A percentile compares a stretch with the other conserved stretches of the same genome.
phyloP scores from a whole-genome alignment of 2,888 invertebrate genomes.

The Amaurobius ferox region DNA sequence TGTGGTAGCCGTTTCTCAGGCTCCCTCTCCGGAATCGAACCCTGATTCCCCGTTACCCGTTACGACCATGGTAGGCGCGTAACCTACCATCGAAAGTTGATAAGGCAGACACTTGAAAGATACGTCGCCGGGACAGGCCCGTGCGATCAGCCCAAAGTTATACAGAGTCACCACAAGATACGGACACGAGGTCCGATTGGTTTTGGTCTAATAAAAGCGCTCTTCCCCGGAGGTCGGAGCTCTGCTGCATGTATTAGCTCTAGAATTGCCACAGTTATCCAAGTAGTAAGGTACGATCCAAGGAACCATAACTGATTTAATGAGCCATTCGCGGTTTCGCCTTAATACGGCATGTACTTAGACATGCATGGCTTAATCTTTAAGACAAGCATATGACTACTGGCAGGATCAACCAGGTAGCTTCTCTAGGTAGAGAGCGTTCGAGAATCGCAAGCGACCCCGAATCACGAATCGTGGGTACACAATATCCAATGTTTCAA shows the following conservation, averaged over 20 bases:
- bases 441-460: too few relatives aligned
- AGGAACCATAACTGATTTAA: constrained; percentile 49
- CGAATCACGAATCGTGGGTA: too few relatives aligned
- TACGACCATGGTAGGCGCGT: constrained; percentile 83
- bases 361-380: too few relatives aligned
- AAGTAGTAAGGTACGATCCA: constrained; percentile 50
- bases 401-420: too few relatives aligned
- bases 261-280: constrained; percentile 54
- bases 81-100: constrained; percentile 74
- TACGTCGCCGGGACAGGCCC: constrained; percentile 72
- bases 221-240: constrained; percentile 25
- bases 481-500: too few relatives aligned
- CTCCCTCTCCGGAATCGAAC: constrained; percentile 83
- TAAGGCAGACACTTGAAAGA: constrained; percentile 78
- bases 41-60: constrained; percentile 87
- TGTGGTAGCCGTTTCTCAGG: constrained; percentile 85
- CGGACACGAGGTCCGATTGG: too few relatives aligned
- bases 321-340: too few relatives aligned
- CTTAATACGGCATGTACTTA: too few relatives aligned
- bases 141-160: constrained; percentile 72
- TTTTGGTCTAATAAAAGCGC: too few relatives aligned
- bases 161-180: constrained; percentile 72
- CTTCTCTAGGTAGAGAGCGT: too few relatives aligned
- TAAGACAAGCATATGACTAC: too few relatives aligned
- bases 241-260: constrained; percentile 51